Evolutionary conservation across 2,888 invertebrate genomes (phyloP), one percentile per base, ranked within the genome.

Genomic region (Mimachlamys varia): DNA sequence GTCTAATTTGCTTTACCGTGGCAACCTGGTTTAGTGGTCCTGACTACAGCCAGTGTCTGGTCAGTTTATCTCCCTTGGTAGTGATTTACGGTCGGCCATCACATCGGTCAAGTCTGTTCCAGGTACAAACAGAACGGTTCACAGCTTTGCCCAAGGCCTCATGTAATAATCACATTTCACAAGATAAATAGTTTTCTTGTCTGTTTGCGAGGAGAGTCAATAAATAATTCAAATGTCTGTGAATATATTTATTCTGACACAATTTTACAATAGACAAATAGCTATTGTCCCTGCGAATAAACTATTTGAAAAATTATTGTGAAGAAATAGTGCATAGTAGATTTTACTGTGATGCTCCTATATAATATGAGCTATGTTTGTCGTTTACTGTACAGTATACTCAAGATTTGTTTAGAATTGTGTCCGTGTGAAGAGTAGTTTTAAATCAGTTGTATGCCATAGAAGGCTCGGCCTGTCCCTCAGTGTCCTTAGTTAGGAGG

Each of bases 141-240:
- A 27, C 76, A 76, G 76, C 76, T 33, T 76, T 76, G 76, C 76
- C 76, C 76, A 13, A 76, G 76, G 76, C 76, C 76, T 76, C 27
- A 2, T 76, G 33, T 76, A 33, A 27, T 76, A 33, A 4, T 33
- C 33, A 76, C 76, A 76, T 76, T 33, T 33, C 27, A 33, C 44
- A 44, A 76, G 76, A 33, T 76, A 44, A 7, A 44, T 22, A n/a
- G 13, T 62, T 62, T 62, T 62, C 62, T 0, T 62, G 27, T 7
- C 15, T 27, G 27, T 76, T 27, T 27, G 27, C 76, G 33, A 76
- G 76, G 33, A 76, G 7, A 76, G 76, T 33, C 33, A 3, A 33
- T 33, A 76, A 76, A 19, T 27, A 58, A 58, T 58, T 22, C 7
- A n/a, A 58, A 19, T 58, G 76, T 76, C 33, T 76, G 62, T 62